Base-by-base conservation (phyloP, 1,140 invertebrate genomes). In the Chelonus insularis region DNA sequence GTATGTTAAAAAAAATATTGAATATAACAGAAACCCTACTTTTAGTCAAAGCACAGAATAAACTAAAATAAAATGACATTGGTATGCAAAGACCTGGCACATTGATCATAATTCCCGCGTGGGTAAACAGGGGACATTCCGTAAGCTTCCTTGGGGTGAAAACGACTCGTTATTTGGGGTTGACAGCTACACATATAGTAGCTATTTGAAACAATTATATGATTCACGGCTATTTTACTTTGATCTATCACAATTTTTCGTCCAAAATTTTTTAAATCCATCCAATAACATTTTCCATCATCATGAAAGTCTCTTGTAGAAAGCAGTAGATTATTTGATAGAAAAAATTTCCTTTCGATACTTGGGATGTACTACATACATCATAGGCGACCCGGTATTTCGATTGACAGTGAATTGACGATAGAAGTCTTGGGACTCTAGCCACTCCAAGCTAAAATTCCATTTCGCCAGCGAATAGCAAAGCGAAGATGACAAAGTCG, bases 401-500 rank as follows among this genome's bases (percentile, higher is more conserved):
- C 11, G 45, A 59, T 50, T 18, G 32, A 37, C 16, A 43, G 48
- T 14, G 60, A 63, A 52, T 43, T 54, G 57, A 50, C 48, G 57
- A 59, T 29, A 54, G 11, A 54, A 54, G 54, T 47, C 47, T 57
- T 14, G 61, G 47, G 55, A 54, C 29, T 57, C 43, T 55, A 60
- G 68, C 68, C 66, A 68, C 68, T 71, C 58, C 68, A 62, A 61
- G 61, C 65, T 66, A 71, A 80, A 81, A 81, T 82, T 80, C 76
- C 76, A 80, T 81, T 81, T 82, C 67, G 65, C 45, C 64, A 66
- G 63, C 70, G 72, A 79, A 79, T 77, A 74, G 75, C 71, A 73
- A 78, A 76, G 77, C 76, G 78, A 78, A 78, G 73, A 80, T 80
- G 79, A 80, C 78, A 80, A 81, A 80, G 79, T 80, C 75, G 64